Base-by-base conservation (phyloP, 2,888 invertebrate genomes). In the Pollenia griseotomentosa region DNA sequence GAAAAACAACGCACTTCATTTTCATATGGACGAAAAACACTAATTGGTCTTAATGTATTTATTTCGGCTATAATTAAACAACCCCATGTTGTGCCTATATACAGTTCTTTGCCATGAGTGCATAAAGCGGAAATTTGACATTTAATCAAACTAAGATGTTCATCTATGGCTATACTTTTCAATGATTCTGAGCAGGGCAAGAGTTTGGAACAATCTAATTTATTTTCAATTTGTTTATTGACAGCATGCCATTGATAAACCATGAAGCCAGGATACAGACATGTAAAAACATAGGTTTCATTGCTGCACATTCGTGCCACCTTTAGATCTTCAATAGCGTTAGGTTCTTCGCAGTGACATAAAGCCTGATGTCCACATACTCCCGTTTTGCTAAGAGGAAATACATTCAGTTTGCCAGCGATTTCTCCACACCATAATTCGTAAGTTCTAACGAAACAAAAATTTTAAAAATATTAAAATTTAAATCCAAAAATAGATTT, bases 11-110 rank as follows among this genome's bases (percentile, higher is more conserved):
- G 94, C 44, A 97, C 96, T 93, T 97, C 96, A 90, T 96, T 96
- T 93, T 98, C 97, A 91, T 97, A 97, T 0, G 98, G 98, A 55
- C 98, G 95, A 94, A 98, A 98, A n/a, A 98, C 97, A 5, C 98
- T 97, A 83, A 98, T 96, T 0, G 99, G 98, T 3, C 97, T 94
- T 89, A 99, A 94, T 0, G 96, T 95, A 81, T 95, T 94, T 19
- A 96, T 95, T 92, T 98, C 98, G 0, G 98, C 97, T 8, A 99
- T 97, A 75, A 99, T 96, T 65, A 99, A 94, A 92, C 98, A 98
- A 40, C 99, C 99, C 97, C 98, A 97, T 9, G 98, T 97, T 0
- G 99, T 99, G 65, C 99, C 99, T 86, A 98, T 96, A 93, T 97
- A 98, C 57, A 99, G 94, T 90, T 96, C 96, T 46, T 95, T 95